Evolutionary conservation across 2,113 vertebrate genomes (phyloP).

Genomic region (Mixornis gularis): DNA sequence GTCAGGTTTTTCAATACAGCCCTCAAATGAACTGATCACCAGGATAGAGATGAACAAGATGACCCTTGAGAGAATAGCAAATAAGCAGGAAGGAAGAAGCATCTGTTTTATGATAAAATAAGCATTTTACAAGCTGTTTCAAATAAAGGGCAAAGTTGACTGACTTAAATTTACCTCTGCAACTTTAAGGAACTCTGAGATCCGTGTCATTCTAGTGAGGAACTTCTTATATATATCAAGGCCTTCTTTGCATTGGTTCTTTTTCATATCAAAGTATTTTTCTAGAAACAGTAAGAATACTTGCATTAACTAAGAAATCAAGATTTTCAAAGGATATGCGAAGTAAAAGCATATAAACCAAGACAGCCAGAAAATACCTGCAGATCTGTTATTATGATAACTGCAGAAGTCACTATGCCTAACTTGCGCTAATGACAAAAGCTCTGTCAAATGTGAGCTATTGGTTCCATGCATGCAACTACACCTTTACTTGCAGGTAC

Average conservation of each 20-base stretch:
- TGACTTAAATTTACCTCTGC: constrained; percentile 83
- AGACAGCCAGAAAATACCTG: not conserved
- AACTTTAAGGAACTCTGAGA: constrained; percentile 98
- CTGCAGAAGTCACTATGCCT: not conserved
- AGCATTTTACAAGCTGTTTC: not conserved
- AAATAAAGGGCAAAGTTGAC: not conserved
- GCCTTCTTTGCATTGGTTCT: constrained; percentile 97
- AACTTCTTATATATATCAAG: constrained; percentile 99
- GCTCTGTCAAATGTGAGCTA: not conserved
- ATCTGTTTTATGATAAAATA: not conserved
- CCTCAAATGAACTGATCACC: not conserved
- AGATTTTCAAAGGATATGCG: not conserved
- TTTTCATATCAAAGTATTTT: constrained; percentile 99
- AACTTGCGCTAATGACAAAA: not conserved
- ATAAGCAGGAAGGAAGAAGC: not conserved
- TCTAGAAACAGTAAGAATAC: constrained; percentile 69
- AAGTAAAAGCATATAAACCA: not conserved
- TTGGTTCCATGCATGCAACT: not conserved
- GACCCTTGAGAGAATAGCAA: not conserved
- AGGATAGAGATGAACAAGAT: not conserved
- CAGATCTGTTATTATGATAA: not conserved
- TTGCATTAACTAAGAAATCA: not conserved
- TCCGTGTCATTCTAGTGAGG: constrained; percentile 95
- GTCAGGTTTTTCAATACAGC: not conserved
- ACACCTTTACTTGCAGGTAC: not conserved